A percentile compares a stretch with the other conserved stretches of the same genome.
phyloP scores from a whole-genome alignment of 2,888 invertebrate species.

The Neoascia interrupta region DNA sequence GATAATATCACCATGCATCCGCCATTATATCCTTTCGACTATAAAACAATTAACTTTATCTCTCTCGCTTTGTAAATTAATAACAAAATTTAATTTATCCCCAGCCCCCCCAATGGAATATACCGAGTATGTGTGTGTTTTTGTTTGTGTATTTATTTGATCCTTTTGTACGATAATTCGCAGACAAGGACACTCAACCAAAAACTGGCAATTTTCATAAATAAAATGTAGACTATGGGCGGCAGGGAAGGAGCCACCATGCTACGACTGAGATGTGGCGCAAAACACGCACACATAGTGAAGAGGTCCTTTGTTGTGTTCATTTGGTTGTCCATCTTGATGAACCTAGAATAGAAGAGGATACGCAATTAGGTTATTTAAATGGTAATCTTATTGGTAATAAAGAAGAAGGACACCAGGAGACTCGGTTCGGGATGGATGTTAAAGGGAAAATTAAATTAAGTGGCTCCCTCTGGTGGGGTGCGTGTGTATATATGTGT shows the following conservation, averaged over 20 bases:
- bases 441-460: constrained; percentile 53
- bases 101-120: too few species aligned
- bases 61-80: constrained; percentile 55
- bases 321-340: constrained; percentile 26
- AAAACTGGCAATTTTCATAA: constrained; percentile 54
- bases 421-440: background rate
- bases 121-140: too few species aligned
- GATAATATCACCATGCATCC: constrained; percentile 22
- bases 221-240: constrained; percentile 29
- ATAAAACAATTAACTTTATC: constrained; percentile 67
- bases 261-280: too few species aligned
- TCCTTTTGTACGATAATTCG: too few species aligned
- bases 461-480: constrained; percentile 35
- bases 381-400: constrained; percentile 59
- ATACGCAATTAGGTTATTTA: constrained; percentile 64
- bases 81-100: constrained; percentile 55
- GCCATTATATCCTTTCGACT: constrained; percentile 50
- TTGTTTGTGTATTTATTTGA: too few species aligned
- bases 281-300: background rate
- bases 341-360: constrained; percentile 29
- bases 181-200: too few species aligned
- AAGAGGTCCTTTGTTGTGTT: background rate
- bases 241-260: too few species aligned
- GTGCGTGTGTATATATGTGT: too few species aligned
- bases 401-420: constrained; percentile 26